These are phyloP conservation scores for Plecturocebus donacophilus DNA, from an alignment of 2,113 vertebrate species.

Conservation along the genomic window DNA sequence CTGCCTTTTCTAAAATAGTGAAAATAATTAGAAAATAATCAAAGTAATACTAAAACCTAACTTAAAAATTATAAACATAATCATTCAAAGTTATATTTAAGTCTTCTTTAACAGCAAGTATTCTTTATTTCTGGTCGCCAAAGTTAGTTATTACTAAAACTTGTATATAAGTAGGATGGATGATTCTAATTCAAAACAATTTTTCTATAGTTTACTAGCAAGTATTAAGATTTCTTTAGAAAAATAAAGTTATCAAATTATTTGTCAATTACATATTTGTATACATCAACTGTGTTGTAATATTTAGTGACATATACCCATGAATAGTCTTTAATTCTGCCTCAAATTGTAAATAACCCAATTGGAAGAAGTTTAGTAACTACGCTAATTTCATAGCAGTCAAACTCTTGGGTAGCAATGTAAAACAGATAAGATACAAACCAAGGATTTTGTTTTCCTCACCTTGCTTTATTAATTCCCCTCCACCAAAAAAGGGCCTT, in stretches of 20 bases:
- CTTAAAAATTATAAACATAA: conserved; percentile 80
- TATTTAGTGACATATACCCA: conserved; percentile 20
- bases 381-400: conserved; percentile 47
- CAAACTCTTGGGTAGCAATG: background rate
- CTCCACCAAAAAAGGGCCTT: background rate
- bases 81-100: conserved; percentile 63
- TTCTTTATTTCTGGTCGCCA: conserved; percentile 68
- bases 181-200: conserved; percentile 75
- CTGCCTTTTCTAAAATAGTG: conserved; percentile 32
- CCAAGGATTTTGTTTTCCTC: background rate
- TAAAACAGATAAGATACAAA: conserved; percentile 34
- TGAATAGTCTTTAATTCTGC: conserved; percentile 57
- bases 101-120: conserved; percentile 62
- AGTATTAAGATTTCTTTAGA: conserved; percentile 71
- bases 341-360: conserved; percentile 50
- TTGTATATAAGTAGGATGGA: rapidly evolving
- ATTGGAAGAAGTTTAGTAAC: conserved; percentile 40
- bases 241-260: conserved; percentile 79
- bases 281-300: conserved; percentile 32
- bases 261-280: conserved; percentile 67
- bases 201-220: conserved; percentile 78
- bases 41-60: conserved; percentile 72
- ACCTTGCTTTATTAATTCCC: background rate
- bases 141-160: conserved; percentile 71
- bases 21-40: conserved; percentile 59